Evolutionary conservation across 2,797 vertebrate genomes (phyloP), one percentile per base, ranked within the genome.

Genomic region (Pempheris klunzingeri): DNA sequence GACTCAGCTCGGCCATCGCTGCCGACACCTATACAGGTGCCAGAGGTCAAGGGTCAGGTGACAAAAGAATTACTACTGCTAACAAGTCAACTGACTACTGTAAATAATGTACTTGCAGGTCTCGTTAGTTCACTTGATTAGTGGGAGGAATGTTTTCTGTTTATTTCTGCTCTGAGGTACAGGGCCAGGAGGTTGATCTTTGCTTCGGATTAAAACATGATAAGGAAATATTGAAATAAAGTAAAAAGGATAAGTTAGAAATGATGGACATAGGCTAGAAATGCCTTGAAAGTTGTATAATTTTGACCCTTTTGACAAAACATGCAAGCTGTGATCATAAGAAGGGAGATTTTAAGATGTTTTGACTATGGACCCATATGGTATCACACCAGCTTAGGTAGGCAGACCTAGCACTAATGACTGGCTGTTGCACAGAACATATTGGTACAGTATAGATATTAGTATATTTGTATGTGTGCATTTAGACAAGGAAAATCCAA

Each of bases 1-100:
- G 95, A 66, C 96, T 98, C 84, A 99, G 90, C 89, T 99, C 98
- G 0, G 94, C 93, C 96, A 99, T 97, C 85, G 96, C 97, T 0
- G 95, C 93, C 2, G 93, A 94, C 72, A 99, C 98, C 98, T 99
- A 86, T 43, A 73, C 47, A 41, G 55, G 36, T 66, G 49, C 30
- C 78, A 36, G 18, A 74, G 71, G 87, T 86, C 71, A 77, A 71
- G 4, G 67, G 68, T 78, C 69, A 78, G 44, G 11, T 49, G 13
- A 69, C 8, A 53, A 53, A 22, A 79, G 4, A 39, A 14, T 30
- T 38, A 53, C 14, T 53, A 50, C 18, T 18, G 4, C 4, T 41
- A 8, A 30, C 28, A 50, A 20, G 14, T 30, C 30, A 62, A 38
- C 20, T 60, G 49, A 38, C 6, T 15, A 13, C 26, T 32, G 44